Percentiles rank a stretch among this genome's conserved stretches.
Conservation (phyloP, 2,797 vertebrate species). For the Halcyon smyrnensis region DNA sequence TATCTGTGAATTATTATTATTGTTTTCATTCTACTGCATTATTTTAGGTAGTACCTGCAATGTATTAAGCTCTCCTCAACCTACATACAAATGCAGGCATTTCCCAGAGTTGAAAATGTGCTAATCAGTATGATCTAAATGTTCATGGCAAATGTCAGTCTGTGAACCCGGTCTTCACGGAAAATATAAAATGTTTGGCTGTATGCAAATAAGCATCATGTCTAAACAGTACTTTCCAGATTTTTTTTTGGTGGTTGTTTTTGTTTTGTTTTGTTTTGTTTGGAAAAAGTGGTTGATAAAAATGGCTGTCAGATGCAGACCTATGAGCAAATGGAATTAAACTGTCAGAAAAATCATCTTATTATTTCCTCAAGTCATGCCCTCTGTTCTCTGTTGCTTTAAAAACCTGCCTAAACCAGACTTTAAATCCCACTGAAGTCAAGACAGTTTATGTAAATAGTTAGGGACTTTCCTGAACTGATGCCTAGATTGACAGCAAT, state of each 20-base stretch:
- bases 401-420: neutral
- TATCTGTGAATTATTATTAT: slow-evolving; percentile 46
- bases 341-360: slow-evolving; percentile 7
- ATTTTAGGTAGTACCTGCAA: neutral
- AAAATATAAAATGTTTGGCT: neutral
- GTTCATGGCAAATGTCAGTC: rapidly evolving
- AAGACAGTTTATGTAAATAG: neutral
- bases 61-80: neutral
- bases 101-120: neutral
- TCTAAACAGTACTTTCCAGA: neutral
- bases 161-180: neutral
- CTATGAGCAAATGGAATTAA: neutral
- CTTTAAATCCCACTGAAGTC: neutral
- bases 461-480: neutral
- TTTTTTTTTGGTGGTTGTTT: neutral
- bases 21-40: slow-evolving; percentile 14
- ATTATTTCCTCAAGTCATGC: neutral
- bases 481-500: neutral
- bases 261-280: neutral
- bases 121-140: neutral
- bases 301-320: neutral
- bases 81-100: neutral
- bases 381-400: neutral
- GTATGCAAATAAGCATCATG: rapidly evolving
- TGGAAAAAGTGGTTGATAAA: neutral